Percentiles rank a stretch among this genome's conserved stretches.
These are phyloP conservation scores for Carapus acus DNA, from an alignment of 2,797 vertebrate species.

Conservation along the genomic window DNA sequence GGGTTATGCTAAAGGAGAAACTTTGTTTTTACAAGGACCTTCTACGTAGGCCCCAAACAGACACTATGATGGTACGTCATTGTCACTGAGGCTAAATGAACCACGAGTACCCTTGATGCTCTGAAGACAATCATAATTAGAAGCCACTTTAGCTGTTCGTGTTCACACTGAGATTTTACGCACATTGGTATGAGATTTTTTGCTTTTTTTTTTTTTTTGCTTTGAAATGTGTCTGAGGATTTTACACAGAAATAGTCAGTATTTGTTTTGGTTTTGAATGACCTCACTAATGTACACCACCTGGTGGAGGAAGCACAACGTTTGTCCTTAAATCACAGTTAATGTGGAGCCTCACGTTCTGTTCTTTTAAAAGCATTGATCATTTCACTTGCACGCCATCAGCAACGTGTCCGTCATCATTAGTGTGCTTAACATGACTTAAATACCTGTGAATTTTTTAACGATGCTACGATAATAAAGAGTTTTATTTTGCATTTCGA, in stretches of 20 bases:
- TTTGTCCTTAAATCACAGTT: constrained; percentile 30
- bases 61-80: constrained; percentile 45
- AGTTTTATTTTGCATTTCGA: constrained; percentile 56
- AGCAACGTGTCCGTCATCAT: constrained; percentile 31
- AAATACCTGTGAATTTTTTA: constrained; percentile 23
- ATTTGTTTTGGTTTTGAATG: constrained; percentile 45
- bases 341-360: constrained; percentile 14
- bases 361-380: constrained; percentile 19
- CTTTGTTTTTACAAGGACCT: constrained; percentile 32
- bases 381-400: constrained; percentile 36
- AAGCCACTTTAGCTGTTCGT: background rate
- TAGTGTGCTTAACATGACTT: constrained; percentile 29
- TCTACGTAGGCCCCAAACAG: constrained; percentile 17
- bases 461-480: constrained; percentile 50
- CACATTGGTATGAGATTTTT: constrained; percentile 13
- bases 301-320: constrained; percentile 30
- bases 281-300: constrained; percentile 36
- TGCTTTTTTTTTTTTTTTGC: too few relatives aligned
- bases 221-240: too few relatives aligned
- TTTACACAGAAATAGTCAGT: constrained; percentile 23
- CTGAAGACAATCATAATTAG: constrained; percentile 20
- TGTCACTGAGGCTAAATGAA: constrained; percentile 18
- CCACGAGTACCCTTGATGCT: constrained; percentile 20
- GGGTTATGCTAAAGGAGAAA: background rate
- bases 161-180: constrained; percentile 16